Evolutionary conservation across 53 echinoderm and acorn worm genomes (phyloP), one percentile per base, ranked within the genome.

Genomic region (Echinarachnius parma): DNA sequence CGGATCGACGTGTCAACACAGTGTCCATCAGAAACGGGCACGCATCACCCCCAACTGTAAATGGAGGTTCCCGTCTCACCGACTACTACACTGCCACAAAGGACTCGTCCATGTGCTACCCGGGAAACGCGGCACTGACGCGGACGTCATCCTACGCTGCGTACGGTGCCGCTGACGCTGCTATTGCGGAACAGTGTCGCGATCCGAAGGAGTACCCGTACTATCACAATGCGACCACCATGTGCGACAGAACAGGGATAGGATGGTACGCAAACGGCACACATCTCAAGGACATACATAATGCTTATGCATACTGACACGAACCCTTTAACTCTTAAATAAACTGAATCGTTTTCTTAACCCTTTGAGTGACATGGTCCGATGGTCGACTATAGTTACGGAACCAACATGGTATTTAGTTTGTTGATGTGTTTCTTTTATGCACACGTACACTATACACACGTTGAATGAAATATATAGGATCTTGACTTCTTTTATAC

Each of bases 211-310:
- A 87, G 46, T 82, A 87, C 49, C 48, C 82, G 15, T 89, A 77
- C 52, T 63, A 85, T 77, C 84, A 89, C 82, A 78, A 81, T 46
- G 81, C 85, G 25, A 80, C 81, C 72, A 77, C 89, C 46, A 89
- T 89, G 69, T 85, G 85, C 67, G 85, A 89, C 80, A 50, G 85
- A 60, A 82, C 87, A 46, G 81, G 78, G n/a, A 64, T 89, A 70
- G 85, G 89, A 1, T 89, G 89, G 89, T 89, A 89, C 31, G 85
- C 85, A 39, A 85, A 77, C 20, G 81, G 81, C 59, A 48, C 78
- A 0, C 85, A 85, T 24, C 68, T 62, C 9, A 85, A 89, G 21
- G 82, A 89, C 25, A 59, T 78, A 29, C 89, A 68, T 30, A 89
- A 89, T 58, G 89, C 85, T 0, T 89, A 89, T 47, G 89, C 81